Evolutionary conservation across 2,888 invertebrate genomes (phyloP).

Genomic region (Fissipunctia ypsillon): DNA sequence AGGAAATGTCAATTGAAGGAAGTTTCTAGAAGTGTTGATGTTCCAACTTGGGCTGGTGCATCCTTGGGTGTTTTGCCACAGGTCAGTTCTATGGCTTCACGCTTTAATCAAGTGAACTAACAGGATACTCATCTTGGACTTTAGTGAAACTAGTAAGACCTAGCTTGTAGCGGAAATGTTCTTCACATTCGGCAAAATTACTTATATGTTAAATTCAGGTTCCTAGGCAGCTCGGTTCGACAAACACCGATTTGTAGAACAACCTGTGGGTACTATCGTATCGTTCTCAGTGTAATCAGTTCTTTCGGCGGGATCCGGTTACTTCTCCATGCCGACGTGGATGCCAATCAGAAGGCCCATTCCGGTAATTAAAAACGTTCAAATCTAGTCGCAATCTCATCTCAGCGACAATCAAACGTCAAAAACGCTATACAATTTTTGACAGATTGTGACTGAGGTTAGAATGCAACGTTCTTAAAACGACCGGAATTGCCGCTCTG

Average conservation of each 20-base stretch:
- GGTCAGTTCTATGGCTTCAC: not conserved
- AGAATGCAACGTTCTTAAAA: too few species aligned
- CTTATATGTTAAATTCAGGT: not conserved
- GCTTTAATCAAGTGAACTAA: not conserved
- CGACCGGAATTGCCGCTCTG: too few species aligned
- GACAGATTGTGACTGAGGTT: too few species aligned
- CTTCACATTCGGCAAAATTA: not conserved
- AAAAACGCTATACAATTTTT: too few species aligned
- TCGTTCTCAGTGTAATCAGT: not conserved
- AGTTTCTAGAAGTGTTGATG: constrained; percentile 1
- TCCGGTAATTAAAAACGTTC: too few species aligned
- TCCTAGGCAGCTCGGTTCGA: not conserved
- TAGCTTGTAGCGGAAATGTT: not conserved
- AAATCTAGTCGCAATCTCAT: too few species aligned
- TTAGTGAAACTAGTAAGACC: not conserved
- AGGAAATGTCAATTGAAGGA: not conserved
- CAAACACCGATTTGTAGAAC: not conserved
- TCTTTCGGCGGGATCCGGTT: not conserved
- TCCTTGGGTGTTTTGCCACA: not conserved
- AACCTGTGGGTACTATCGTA: not conserved
- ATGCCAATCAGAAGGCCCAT: too few species aligned
- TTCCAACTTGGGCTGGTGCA: not conserved
- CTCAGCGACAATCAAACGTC: too few species aligned
- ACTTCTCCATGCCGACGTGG: not conserved
- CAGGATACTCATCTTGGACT: not conserved